Base-by-base conservation (phyloP, 2,797 vertebrate species). In the Helicolenus hilgendorfi region DNA sequence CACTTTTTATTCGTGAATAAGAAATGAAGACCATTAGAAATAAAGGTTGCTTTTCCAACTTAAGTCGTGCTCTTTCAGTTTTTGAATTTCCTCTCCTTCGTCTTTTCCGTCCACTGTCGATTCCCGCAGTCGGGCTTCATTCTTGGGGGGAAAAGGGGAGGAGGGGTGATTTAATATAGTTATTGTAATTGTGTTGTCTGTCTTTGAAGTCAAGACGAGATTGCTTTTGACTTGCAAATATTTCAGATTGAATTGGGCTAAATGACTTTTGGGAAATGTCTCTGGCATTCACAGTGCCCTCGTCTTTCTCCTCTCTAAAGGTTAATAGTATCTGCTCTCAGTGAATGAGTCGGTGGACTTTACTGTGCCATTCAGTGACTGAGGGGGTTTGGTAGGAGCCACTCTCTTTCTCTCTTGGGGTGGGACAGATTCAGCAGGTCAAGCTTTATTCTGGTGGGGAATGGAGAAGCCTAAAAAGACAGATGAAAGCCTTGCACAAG, bases 211-310 rank as follows among this genome's bases (percentile, higher is more conserved):
- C 20, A 10, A 68, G 83, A 81, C 4, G 27, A 84, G 78, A 91
- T 93, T 84, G 88, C 74, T 85, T 94, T 93, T 91, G 93, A 96
- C 90, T 94, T 95, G 93, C 89, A 95, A 92, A 96, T 96, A 92
- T 96, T 94, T 94, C 85, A 88, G 81, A 93, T 86, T 84, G 86
- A 86, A 95, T 89, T 92, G 81, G 53, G 82, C 84, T 83, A 89
- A 92, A 96, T 93, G 82, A 80, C 84, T 92, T 92, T 92, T 83
- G 84, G 69, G 89, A 94, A 94, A 94, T 87, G 79, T 90, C 83
- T 63, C 45, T 80, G 82, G 72, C 91, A 92, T 95, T 90, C 86
- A 75, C 68, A 24, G 49, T 80, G 75, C 83, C 74, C 63, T 85
- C 72, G 59, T 82, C 69, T 60, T 85, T 81, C 81, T 91, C 77